Percentiles rank a stretch among this genome's conserved stretches.
Conservation (phyloP, 2,888 invertebrate genomes). For the Crepidodera aurea region DNA sequence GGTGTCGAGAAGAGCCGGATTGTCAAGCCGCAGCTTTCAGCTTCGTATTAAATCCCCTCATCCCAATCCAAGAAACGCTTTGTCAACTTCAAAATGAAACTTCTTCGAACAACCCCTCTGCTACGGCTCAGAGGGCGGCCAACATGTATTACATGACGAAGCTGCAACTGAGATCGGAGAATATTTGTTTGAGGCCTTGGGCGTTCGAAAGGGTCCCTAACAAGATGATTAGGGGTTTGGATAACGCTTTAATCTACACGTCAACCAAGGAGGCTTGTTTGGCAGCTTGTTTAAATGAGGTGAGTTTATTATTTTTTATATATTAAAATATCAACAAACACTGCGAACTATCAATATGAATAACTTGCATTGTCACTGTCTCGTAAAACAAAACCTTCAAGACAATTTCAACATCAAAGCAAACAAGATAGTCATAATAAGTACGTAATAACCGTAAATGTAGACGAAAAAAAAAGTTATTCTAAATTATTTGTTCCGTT, state of each 20-base stretch:
- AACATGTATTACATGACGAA: slow-evolving; percentile 97
- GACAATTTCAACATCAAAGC: too few relatives aligned
- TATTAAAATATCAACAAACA: too few relatives aligned
- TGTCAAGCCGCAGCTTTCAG: slow-evolving; percentile 93
- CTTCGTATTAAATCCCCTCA: slow-evolving; percentile 90
- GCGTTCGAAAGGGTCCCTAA: slow-evolving; percentile 93
- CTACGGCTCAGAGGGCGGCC: slow-evolving; percentile 82
- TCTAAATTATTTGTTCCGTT: too few relatives aligned
- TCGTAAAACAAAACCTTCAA: too few relatives aligned
- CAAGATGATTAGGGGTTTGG: slow-evolving; percentile 88
- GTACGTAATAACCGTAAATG: too few relatives aligned
- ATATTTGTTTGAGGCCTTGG: slow-evolving; percentile 91
- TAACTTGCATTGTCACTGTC: too few relatives aligned
- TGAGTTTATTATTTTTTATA: slow-evolving; percentile 60
- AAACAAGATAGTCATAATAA: too few relatives aligned
- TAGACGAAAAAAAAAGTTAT: too few relatives aligned
- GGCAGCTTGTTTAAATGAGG: slow-evolving; percentile 91
- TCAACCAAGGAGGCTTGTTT: slow-evolving; percentile 94
- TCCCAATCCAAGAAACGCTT: slow-evolving; percentile 75
- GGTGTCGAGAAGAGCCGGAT: slow-evolving; percentile 92
- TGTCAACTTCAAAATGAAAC: slow-evolving; percentile 85
- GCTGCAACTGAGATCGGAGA: slow-evolving; percentile 87
- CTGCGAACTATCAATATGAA: too few relatives aligned
- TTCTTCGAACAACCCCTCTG: slow-evolving; percentile 87
- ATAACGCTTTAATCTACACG: slow-evolving; percentile 91